Base-by-base conservation (phyloP, 2,113 vertebrate species). In the Dipodomys ordii region DNA sequence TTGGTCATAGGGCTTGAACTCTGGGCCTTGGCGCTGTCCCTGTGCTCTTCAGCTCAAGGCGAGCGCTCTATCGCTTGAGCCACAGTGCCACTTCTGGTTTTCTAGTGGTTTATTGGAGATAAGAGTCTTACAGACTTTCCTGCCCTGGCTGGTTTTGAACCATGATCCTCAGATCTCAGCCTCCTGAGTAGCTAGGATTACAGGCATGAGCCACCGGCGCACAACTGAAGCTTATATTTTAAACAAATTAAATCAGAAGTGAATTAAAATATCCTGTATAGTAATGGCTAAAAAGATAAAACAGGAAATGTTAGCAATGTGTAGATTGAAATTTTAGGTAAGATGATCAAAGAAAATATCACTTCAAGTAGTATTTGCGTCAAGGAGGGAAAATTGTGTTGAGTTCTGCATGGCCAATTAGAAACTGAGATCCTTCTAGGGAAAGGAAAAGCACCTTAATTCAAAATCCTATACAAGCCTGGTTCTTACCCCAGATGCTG, bases 221-320 rank as follows among this genome's bases (percentile, higher is more conserved):
- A 3, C 39, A 39, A 39, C 39, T 91, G 39, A 32, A 86, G 73
- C 20, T 86, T 86, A 62, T 2, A 28, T 90, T 67, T 67, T 84
- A 67, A 62, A 35, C 0, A 46, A 84, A 69, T 90, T 80, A 89
- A 67, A 67, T 49, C 76, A 90, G 83, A 93, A 12, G 74, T 74
- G 7, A 81, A 79, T 79, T 28, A 84, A 39, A 81, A 32, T 46
- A 27, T 35, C 2, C 44, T 64, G 32, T 28, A 13, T 44, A 92
- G 30, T 84, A 60, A 73, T 95, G 53, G 68, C 76, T 44, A 81
- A 83, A 49, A 65, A 91, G 81, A 83, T 57, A 81, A 72, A 87
- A 90, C 69, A 46, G 72, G 20, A 69, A 84, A 20, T 65, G 64
- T 60, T 8, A 71, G 57, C 20, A 82, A 32, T 57, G 57, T 88